phyloP scores from a whole-genome alignment of 2,797 vertebrate genomes.

The Malacoraja senta region DNA sequence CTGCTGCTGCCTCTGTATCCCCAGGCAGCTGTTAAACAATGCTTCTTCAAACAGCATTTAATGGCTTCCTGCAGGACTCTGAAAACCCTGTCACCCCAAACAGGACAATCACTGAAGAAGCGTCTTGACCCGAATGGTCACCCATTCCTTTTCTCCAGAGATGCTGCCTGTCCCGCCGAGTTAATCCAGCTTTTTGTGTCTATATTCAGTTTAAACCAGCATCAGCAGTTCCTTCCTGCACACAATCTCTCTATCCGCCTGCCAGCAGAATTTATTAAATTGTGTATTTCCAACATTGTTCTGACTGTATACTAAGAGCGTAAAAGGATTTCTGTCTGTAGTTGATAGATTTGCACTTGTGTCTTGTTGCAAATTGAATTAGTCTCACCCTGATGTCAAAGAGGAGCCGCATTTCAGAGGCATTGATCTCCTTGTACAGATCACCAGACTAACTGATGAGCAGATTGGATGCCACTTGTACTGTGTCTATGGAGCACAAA shows the following conservation, averaged over 20 bases:
- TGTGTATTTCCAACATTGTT: slow-evolving; percentile 9
- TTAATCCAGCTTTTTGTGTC: too few relatives aligned
- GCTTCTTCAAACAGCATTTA: neutral
- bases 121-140: too few relatives aligned
- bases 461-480: neutral
- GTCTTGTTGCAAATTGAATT: slow-evolving; percentile 18
- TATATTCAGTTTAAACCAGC: too few relatives aligned
- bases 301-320: neutral
- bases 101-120: too few relatives aligned
- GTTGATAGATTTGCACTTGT: slow-evolving; percentile 1
- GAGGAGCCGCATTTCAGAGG: neutral
- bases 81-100: neutral
- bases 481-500: neutral
- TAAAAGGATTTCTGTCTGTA: slow-evolving; percentile 18
- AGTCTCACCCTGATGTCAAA: slow-evolving; percentile 21
- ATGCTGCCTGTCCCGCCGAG: too few relatives aligned
- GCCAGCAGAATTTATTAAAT: neutral
- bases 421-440: neutral
- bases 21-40: neutral
- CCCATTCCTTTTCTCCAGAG: too few relatives aligned
- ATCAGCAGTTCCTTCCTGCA: too few relatives aligned
- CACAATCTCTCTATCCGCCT: neutral
- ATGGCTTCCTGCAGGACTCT: neutral
- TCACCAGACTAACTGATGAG: neutral
- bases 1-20: neutral